Base-by-base conservation (phyloP, 2,888 invertebrate species). In the Norana najaformis region DNA sequence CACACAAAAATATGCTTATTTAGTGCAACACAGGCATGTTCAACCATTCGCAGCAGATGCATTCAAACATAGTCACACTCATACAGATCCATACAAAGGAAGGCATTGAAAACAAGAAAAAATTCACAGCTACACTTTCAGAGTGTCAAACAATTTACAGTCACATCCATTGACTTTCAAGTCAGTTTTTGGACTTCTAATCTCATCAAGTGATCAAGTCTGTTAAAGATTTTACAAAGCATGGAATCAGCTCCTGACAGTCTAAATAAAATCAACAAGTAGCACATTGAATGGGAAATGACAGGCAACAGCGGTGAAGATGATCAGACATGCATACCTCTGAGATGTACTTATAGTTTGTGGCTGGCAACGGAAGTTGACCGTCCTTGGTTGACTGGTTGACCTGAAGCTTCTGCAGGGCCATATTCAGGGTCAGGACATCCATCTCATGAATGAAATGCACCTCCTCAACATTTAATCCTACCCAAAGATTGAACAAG, bases 321-420 rank as follows among this genome's bases (percentile, higher is more conserved):
- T 5, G 8, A 69, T n/a, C 30, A 1, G n/a, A 69, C 69, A 47
- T 47, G 47, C 20, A 47, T 69, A 69, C 69, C 69, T 69, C 69
- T 5, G 69, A 69, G 69, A 69, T 69, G 69, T 69, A 30, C 69
- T 69, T n/a, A 11, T 69, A 69, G n/a, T 69, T 69, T 30, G 69
- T 16, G 69, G 69, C n/a, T 11, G 69, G 69, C 69, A 69, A 69
- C 30, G 69, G 8, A 8, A 69, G 69, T 69, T 69, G 69, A 69
- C 69, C 69, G 85, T 37, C 37, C 85, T 85, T 36, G 4, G 36
- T 37, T 36, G 85, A 18, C 16, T 16, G 30, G 37, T 85, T 85
- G 23, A 85, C 85, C 35, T 85, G 85, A 85, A 85, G 85, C 37
- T 85, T 37, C 37, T 85, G 36, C 85, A 85, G 18, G 37, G 85